Conservation (phyloP, 2,113 vertebrate genomes). For the Vombatus ursinus region DNA sequence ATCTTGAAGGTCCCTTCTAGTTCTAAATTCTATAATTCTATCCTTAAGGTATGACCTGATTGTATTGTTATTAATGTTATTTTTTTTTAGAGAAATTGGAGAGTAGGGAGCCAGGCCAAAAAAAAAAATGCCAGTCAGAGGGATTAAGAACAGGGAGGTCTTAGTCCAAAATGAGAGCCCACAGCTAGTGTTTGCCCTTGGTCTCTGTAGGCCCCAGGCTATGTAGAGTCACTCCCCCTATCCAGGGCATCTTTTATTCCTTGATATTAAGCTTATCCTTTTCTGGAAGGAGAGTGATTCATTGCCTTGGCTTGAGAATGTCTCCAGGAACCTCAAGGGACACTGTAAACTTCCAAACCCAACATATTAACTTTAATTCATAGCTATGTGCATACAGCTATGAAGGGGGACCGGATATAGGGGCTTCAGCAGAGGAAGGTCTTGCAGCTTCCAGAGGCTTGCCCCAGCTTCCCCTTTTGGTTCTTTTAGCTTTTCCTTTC, state of each 20-base stretch:
- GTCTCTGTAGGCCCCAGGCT: neutral
- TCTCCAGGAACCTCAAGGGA: neutral
- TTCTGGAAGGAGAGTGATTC: neutral
- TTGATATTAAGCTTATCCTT: neutral
- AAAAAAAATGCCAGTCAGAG: neutral
- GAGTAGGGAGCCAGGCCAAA: neutral
- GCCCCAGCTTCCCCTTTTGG: neutral
- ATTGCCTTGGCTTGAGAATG: neutral
- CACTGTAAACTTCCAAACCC: neutral
- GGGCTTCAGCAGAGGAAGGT: neutral
- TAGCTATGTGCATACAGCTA: neutral
- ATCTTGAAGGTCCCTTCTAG: neutral
- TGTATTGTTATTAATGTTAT: neutral
- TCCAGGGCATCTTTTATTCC: neutral
- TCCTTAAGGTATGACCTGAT: neutral
- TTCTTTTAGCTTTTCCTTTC: neutral
- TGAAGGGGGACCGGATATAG: neutral
- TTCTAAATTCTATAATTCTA: neutral
- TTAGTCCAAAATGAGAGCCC: neutral
- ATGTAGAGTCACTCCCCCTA: neutral
- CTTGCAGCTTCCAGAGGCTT: neutral
- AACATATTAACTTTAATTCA: neutral
- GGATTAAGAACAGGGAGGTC: neutral
- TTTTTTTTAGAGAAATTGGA: neutral
- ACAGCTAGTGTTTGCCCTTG: neutral